phyloP scores from a whole-genome alignment of 92 coral and sea anemone species.

The Porites lobata region DNA sequence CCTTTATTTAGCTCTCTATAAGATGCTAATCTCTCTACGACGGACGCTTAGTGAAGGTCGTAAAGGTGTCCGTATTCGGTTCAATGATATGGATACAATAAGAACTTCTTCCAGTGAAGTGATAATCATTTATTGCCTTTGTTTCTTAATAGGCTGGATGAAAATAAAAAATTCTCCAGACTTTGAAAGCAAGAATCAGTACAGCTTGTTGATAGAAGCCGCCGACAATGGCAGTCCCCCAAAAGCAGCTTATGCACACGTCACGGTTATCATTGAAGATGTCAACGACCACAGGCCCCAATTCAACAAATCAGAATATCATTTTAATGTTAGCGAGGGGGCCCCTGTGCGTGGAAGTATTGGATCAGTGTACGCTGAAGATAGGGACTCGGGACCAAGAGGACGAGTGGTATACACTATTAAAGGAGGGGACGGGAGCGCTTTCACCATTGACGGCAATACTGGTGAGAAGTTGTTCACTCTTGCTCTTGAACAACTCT shows the following conservation, averaged over 20 bases:
- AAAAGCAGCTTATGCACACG: conserved; percentile 50
- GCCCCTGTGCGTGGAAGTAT: conserved; percentile 57
- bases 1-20: no score
- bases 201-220: conserved; percentile 73
- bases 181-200: conserved; percentile 73
- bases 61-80: background rate
- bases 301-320: conserved; percentile 71
- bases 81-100: no score
- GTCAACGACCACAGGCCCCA: conserved; percentile 78
- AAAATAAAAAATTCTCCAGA: conserved; percentile 71
- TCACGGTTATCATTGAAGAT: conserved; percentile 79
- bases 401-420: conserved; percentile 82
- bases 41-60: no score
- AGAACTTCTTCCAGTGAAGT: background rate
- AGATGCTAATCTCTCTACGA: background rate
- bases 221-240: conserved; percentile 69
- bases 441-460: conserved; percentile 76
- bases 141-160: conserved; percentile 54
- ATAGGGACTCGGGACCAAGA: conserved; percentile 91
- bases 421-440: conserved; percentile 73
- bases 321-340: conserved; percentile 65
- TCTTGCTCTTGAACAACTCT: background rate
- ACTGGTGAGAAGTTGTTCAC: conserved; percentile 48
- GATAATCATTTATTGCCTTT: background rate
- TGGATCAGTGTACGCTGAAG: conserved; percentile 75